Base-by-base conservation (phyloP, 2,888 invertebrate genomes). In the Tuta absoluta region DNA sequence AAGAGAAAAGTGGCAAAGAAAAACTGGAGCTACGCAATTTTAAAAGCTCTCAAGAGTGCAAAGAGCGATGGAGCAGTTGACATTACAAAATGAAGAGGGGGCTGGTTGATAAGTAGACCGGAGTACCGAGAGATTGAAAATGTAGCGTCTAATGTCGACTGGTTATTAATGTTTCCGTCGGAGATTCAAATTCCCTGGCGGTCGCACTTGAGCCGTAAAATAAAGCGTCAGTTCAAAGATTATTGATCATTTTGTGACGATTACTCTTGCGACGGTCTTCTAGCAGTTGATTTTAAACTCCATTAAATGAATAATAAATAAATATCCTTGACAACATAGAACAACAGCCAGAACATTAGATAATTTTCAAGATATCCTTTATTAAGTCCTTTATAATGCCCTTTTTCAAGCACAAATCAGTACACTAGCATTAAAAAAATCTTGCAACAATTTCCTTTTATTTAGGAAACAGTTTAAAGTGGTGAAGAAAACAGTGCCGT, bases 21-120 rank as follows among this genome's bases (percentile, higher is more conserved):
- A 24, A 56, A 17, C 56, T 14, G 28, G 24, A 28, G 56, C 56
- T 28, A 56, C 56, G 56, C 56, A 28, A 56, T 56, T 56, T 56
- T 56, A 17, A 56, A 56, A 56, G 56, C 56, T 33, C 17, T 33
- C 28, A n/a, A 56, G n/a, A 33, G 24, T 17, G n/a, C 56, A 33
- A 56, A 33, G 33, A 56, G 56, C 28, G 56, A 33, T 17, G 56
- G 56, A 56, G 56, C 33, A 56, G 56, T 56, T 56, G 56, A 56
- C 56, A 33, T 56, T 33, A 24, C 56, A 56, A 33, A 56, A 56
- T 56, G 33, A 56, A 33, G 14, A 33, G 56, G 56, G 24, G 12
- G 23, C 48, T 48, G 51, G 21, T 23, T 4, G 23, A 53, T 53
- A 45, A 45, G 45, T 17, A 45, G 45, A 45, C 23, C 14, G 4